Conservation (phyloP, 2,113 vertebrate species). For the Furnarius figulus region DNA sequence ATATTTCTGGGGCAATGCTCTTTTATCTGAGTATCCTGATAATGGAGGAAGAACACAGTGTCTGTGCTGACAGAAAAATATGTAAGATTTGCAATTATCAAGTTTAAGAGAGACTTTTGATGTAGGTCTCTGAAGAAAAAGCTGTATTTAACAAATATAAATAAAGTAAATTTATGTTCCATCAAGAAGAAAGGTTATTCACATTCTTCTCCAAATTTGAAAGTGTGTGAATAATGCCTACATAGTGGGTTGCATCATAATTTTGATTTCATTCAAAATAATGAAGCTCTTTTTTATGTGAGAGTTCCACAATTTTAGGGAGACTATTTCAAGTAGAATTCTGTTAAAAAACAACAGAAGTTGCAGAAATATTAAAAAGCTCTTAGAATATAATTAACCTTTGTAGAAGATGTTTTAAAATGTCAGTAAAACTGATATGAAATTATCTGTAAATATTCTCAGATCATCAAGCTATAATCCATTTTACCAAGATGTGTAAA, state of each 20-base stretch:
- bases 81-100: background rate
- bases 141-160: background rate
- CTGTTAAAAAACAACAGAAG: background rate
- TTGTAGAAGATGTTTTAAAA: background rate
- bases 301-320: background rate
- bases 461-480: background rate
- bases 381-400: background rate
- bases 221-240: background rate
- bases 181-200: background rate
- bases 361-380: background rate
- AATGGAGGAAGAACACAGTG: background rate
- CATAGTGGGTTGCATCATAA: background rate
- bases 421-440: background rate
- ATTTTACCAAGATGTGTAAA: background rate
- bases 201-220: background rate
- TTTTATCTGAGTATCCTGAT: background rate
- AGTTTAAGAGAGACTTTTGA: background rate
- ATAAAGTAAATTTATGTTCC: background rate
- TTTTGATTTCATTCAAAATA: background rate
- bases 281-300: background rate
- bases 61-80: background rate
- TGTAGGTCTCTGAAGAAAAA: background rate
- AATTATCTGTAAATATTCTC: background rate
- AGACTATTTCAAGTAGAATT: background rate
- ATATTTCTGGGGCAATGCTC: background rate